phyloP scores from a whole-genome alignment of 2,113 vertebrate species.

The Nematolebias whitei region DNA sequence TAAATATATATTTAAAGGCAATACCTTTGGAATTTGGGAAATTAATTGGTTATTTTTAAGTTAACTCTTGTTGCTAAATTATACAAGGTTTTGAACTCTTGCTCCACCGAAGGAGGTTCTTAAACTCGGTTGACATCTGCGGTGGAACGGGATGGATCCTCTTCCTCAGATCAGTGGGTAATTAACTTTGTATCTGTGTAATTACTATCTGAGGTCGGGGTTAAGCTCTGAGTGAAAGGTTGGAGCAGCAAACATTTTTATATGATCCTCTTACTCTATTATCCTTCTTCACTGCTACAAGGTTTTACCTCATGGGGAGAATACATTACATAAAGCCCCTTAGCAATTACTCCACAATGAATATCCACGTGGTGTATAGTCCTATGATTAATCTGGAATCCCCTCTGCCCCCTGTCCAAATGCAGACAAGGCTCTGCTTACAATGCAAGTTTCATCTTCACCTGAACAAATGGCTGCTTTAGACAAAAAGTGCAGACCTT shows the following conservation, averaged over 20 bases:
- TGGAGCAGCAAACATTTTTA: constrained; percentile 72
- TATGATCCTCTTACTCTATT: constrained; percentile 75
- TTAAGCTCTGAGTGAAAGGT: constrained; percentile 75
- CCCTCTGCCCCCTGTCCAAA: constrained; percentile 64
- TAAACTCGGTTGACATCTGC: constrained; percentile 55
- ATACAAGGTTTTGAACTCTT: constrained; percentile 27
- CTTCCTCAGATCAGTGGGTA: constrained; percentile 67
- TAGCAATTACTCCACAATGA: constrained; percentile 76
- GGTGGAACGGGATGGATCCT: constrained; percentile 39
- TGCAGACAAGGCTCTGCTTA: constrained; percentile 68
- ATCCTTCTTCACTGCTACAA: constrained; percentile 64
- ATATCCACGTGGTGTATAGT: constrained; percentile 66
- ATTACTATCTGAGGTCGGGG: constrained; percentile 68
- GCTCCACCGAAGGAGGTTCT: constrained; percentile 44
- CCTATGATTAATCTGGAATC: constrained; percentile 77
- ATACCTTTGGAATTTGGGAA: neutral
- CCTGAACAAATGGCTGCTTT: constrained; percentile 79
- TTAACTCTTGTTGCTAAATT: constrained; percentile 1
- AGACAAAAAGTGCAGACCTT: constrained; percentile 78
- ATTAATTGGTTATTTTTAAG: neutral
- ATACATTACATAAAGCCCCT: constrained; percentile 73
- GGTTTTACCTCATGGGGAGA: constrained; percentile 72
- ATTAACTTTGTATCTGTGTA: constrained; percentile 73
- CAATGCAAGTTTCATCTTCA: constrained; percentile 75
- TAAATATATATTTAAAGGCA: too few species aligned